These are phyloP conservation scores for Pseudoatta argentina DNA, from an alignment of 1,140 invertebrate genomes.

Conservation along the genomic window DNA sequence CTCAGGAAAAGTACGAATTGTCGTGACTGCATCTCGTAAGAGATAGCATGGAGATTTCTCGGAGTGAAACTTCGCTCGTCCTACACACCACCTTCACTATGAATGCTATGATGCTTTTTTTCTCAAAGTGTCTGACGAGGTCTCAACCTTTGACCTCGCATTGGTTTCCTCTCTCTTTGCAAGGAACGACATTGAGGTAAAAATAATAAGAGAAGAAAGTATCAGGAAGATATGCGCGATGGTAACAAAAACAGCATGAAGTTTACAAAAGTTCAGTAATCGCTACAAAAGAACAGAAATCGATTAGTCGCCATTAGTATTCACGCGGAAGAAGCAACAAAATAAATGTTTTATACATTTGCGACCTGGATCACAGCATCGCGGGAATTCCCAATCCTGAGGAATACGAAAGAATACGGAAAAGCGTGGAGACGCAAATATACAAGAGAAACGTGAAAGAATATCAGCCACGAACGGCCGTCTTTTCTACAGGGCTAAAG, in stretches of 20 bases:
- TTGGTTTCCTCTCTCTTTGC: constrained; percentile 36
- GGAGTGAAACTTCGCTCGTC: constrained; percentile 55
- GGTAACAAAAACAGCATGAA: background rate
- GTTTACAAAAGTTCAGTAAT: background rate
- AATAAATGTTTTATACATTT: constrained; percentile 35
- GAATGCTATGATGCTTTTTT: background rate
- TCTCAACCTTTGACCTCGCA: constrained; percentile 49
- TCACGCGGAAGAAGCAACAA: background rate
- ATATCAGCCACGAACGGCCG: constrained; percentile 58
- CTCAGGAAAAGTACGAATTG: constrained; percentile 40
- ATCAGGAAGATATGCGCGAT: background rate
- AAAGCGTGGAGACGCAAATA: constrained; percentile 6
- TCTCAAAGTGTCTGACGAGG: constrained; percentile 36
- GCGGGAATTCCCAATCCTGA: constrained; percentile 35
- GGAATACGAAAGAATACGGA: background rate
- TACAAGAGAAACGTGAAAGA: constrained; percentile 49
- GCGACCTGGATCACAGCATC: background rate
- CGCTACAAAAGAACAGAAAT: background rate
- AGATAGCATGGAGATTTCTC: constrained; percentile 35
- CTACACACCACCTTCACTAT: constrained; percentile 26
- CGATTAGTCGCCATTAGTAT: constrained; percentile 13
- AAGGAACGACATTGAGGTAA: constrained; percentile 33
- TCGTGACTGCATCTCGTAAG: constrained; percentile 56
- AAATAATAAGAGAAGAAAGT: constrained; percentile 1
- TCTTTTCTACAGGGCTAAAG: constrained; percentile 56